A percentile compares a stretch with the other conserved stretches of the same genome.
These are phyloP conservation scores for Dryococelus australis DNA, from an alignment of 2,888 invertebrate species.

Conservation along the genomic window DNA sequence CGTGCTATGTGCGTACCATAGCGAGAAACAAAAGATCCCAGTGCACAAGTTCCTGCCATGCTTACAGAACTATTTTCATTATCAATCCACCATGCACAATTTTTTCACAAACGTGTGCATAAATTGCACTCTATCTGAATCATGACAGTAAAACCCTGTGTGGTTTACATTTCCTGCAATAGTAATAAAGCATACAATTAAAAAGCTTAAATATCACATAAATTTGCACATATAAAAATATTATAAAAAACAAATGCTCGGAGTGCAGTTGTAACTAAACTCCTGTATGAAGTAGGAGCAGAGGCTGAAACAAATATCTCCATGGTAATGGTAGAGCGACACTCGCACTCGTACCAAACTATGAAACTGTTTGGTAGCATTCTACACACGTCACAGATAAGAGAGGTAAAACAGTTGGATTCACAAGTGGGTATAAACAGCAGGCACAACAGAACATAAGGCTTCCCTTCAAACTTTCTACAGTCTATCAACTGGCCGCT, in stretches of 20 bases:
- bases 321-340: too few species aligned
- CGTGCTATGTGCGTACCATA: too few species aligned
- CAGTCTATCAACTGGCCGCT: not conserved
- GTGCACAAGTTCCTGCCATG: too few species aligned
- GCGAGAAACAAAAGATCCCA: too few species aligned
- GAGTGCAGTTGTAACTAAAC: too few species aligned
- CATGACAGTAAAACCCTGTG: not conserved
- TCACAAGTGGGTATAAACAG: not conserved
- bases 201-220: not conserved
- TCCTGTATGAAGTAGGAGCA: too few species aligned
- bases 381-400: not conserved
- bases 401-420: not conserved
- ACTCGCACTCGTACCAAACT: not conserved
- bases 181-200: not conserved
- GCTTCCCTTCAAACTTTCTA: not conserved
- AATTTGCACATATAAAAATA: not conserved
- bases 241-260: too few species aligned
- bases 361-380: not conserved
- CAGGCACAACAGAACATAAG: not conserved
- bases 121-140: too few species aligned
- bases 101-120: too few species aligned
- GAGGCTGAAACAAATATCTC: not conserved
- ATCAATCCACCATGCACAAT: too few species aligned
- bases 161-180: not conserved
- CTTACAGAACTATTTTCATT: too few species aligned